These are phyloP conservation scores for Melipona quadrifasciata DNA, from an alignment of 1,140 invertebrate genomes.

Conservation along the genomic window DNA sequence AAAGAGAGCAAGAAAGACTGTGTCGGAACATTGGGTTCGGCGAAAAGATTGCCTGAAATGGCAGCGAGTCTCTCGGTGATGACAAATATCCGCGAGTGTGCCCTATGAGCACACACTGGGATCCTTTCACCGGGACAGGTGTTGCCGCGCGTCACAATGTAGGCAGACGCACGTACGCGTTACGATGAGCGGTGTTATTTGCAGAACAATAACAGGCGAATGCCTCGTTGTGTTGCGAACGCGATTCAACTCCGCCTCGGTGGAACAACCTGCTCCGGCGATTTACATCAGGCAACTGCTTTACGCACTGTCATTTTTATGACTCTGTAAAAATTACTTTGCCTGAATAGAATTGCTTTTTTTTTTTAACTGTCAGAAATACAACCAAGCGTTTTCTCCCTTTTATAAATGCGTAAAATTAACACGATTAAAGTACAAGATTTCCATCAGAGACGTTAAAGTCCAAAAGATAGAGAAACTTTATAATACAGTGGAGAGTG, in stretches of 20 bases:
- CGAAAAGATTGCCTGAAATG: slow-evolving; percentile 14
- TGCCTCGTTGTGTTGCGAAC: neutral
- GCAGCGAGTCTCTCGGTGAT: slow-evolving; percentile 20
- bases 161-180: slow-evolving; percentile 20
- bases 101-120: neutral
- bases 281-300: neutral
- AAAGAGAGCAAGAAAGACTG: no score
- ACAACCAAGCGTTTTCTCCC: no score
- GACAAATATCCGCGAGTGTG: slow-evolving; percentile 17
- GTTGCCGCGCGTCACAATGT: slow-evolving; percentile 46
- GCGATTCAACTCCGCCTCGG: neutral
- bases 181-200: slow-evolving; percentile 30
- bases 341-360: no score
- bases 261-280: neutral
- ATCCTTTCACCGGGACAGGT: slow-evolving; percentile 71
- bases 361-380: neutral
- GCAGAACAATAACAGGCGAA: slow-evolving; percentile 2
- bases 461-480: no score
- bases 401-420: no score
- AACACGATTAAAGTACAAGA: no score
- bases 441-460: no score
- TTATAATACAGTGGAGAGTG: no score
- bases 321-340: neutral
- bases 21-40: no score
- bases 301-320: no score